These are phyloP conservation scores for Myrmophylax atrothorax DNA, from an alignment of 2,113 vertebrate genomes.

Conservation along the genomic window DNA sequence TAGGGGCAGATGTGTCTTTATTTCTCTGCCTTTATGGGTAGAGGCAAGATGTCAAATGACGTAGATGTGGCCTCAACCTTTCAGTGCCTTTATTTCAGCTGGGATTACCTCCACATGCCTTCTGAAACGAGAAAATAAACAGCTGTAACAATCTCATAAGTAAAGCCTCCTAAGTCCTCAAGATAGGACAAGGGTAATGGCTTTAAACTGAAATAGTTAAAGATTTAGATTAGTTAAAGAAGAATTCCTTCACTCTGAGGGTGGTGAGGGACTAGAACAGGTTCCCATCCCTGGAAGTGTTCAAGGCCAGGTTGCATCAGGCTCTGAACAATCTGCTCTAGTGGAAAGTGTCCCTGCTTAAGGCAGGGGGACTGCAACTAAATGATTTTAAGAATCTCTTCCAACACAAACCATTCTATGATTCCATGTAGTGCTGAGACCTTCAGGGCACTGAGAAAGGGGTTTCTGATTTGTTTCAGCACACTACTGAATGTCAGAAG, in stretches of 20 bases:
- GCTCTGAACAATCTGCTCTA: not conserved
- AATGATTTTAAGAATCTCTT: not conserved
- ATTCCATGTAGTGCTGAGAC: not conserved
- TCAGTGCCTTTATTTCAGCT: not conserved
- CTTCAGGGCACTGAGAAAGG: not conserved
- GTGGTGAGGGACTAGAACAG: not conserved
- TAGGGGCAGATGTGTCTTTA: not conserved
- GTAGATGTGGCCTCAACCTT: not conserved
- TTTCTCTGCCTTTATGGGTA: not conserved
- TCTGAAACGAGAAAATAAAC: not conserved
- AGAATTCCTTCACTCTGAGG: not conserved
- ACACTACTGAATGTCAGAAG: not conserved
- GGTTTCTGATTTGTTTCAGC: not conserved
- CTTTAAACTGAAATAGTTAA: not conserved
- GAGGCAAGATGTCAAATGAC: not conserved
- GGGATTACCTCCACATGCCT: not conserved
- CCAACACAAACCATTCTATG: not conserved
- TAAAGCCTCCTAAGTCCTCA: not conserved
- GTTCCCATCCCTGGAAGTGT: not conserved
- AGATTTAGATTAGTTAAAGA: not conserved
- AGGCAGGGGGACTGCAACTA: fast-evolving
- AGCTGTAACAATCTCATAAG: not conserved
- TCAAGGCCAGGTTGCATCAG: not conserved
- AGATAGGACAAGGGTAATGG: not conserved
- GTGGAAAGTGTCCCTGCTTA: not conserved